Conservation (phyloP, 2,113 vertebrate species). For the Ptilonorhynchus violaceus region DNA sequence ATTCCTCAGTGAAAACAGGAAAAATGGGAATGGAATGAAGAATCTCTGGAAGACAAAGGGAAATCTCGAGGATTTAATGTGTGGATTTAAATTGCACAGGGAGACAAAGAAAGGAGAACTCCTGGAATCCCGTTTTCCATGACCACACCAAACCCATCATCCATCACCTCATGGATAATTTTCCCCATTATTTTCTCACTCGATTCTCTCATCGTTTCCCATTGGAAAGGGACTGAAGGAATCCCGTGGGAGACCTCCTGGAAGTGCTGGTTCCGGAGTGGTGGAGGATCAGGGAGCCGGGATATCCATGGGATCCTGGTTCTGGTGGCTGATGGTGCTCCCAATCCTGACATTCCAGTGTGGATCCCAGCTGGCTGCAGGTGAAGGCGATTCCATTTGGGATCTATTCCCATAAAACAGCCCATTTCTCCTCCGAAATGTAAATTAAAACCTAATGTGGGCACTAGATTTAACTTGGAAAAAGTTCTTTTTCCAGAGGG, state of each 20-base stretch:
- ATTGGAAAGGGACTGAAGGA: accelerated
- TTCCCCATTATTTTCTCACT: background rate
- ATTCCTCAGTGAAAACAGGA: no score
- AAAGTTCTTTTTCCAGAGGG: background rate
- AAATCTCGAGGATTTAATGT: background rate
- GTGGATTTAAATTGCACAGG: accelerated
- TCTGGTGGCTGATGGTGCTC: background rate
- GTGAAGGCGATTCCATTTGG: background rate
- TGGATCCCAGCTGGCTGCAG: background rate
- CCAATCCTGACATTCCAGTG: accelerated
- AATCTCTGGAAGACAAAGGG: background rate
- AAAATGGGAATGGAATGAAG: background rate
- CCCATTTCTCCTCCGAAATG: accelerated
- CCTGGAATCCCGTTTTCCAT: background rate
- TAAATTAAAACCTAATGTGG: accelerated
- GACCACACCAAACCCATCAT: no score
- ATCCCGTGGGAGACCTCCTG: background rate
- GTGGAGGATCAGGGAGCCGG: no score
- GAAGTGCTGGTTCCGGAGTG: background rate
- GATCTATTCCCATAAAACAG: accelerated
- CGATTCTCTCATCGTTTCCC: background rate
- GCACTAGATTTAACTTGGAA: accelerated
- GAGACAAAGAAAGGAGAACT: accelerated
- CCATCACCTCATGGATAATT: background rate
- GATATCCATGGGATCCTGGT: background rate